Evolutionary conservation across 2,888 invertebrate species (phyloP).

Genomic region (Calameuta idolon): DNA sequence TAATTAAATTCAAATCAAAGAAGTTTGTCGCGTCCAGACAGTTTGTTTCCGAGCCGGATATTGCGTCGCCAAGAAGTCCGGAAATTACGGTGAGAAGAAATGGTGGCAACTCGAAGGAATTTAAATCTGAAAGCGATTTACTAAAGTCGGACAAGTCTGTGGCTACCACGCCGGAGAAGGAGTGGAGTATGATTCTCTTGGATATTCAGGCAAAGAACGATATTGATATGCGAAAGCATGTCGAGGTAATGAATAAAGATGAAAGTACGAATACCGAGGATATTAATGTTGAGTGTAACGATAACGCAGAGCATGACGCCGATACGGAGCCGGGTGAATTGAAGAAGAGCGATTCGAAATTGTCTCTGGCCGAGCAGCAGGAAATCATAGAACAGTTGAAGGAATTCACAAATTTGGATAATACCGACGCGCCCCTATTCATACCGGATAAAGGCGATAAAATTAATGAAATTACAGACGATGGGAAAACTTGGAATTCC

Average conservation of each 20-base stretch:
- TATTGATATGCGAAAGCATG: conserved; percentile 14
- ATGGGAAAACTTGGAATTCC: conserved; percentile 23
- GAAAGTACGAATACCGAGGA: conserved; percentile 5
- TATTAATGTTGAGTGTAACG: background rate
- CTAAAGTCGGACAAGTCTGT: conserved; percentile 42
- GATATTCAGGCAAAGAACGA: conserved; percentile 51
- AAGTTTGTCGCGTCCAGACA: conserved; percentile 47
- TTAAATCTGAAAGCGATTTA: conserved; percentile 58
- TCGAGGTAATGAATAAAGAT: background rate
- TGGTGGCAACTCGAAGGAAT: conserved; percentile 35
- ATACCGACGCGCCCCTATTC: conserved; percentile 50
- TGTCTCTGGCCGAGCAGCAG: conserved; percentile 55
- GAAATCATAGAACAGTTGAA: conserved; percentile 58
- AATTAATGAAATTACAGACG: conserved; percentile 14
- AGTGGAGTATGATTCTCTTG: conserved; percentile 55
- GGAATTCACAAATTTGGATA: conserved; percentile 59
- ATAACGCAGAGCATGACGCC: background rate
- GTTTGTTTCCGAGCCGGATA: conserved; percentile 64
- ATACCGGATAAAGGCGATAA: conserved; percentile 39
- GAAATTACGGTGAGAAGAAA: conserved; percentile 23
- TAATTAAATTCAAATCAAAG: conserved; percentile 57
- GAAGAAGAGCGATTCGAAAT: conserved; percentile 38
- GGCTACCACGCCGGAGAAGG: conserved; percentile 45
- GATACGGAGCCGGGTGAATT: conserved; percentile 14
- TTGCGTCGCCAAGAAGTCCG: conserved; percentile 46